Percentiles rank a stretch among this genome's conserved stretches.
Conservation (phyloP, 1,140 invertebrate genomes). For the Nylanderia fulva region DNA sequence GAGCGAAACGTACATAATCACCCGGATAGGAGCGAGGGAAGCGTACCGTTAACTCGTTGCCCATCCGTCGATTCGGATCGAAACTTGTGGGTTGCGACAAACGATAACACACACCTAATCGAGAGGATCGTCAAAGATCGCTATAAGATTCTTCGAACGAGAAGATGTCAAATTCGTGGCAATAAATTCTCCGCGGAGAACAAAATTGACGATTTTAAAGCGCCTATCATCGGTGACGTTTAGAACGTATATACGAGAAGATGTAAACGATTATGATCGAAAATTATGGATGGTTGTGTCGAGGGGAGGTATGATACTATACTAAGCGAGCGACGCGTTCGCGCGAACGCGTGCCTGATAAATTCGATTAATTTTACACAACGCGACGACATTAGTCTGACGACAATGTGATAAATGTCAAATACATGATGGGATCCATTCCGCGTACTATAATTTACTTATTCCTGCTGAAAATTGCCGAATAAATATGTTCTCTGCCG, state of each 20-base stretch:
- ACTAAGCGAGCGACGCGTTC: neutral
- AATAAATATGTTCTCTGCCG: neutral
- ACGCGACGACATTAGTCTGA: neutral
- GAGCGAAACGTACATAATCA: conserved; percentile 56
- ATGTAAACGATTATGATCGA: conserved; percentile 22
- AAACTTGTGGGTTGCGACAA: conserved; percentile 48
- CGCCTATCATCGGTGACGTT: neutral
- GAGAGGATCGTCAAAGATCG: neutral
- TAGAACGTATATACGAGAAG: neutral
- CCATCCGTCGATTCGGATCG: conserved; percentile 33
- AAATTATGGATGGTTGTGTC: conserved; percentile 7
- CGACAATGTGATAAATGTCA: neutral
- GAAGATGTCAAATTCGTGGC: conserved; percentile 6
- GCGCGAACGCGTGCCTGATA: neutral
- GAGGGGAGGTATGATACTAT: neutral
- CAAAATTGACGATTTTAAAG: conserved; percentile 43
- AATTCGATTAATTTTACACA: conserved; percentile 27
- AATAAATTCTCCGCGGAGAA: conserved; percentile 3
- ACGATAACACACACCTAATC: conserved; percentile 39
- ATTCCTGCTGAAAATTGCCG: neutral
- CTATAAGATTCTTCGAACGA: neutral
- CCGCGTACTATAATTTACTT: neutral
- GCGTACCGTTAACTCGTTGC: conserved; percentile 55
- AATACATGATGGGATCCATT: neutral
- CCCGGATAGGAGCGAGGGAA: conserved; percentile 48